Evolutionary conservation across 2,113 vertebrate species (phyloP).

Genomic region (Butorides virescens): DNA sequence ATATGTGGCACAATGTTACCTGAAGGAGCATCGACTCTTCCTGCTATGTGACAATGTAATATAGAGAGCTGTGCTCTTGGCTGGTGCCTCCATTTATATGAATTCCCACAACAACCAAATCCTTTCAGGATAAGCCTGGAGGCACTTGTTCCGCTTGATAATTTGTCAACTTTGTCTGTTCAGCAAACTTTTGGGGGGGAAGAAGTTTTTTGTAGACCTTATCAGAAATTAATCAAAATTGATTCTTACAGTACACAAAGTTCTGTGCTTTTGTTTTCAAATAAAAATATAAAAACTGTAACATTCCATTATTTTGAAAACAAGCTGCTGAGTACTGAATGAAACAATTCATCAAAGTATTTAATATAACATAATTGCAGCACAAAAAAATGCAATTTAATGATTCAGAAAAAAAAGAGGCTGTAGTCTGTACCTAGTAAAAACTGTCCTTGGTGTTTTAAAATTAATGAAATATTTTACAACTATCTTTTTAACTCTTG

Average conservation of each 20-base stretch:
- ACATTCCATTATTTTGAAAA: neutral
- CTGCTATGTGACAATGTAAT: neutral
- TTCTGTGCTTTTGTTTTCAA: neutral
- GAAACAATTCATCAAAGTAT: neutral
- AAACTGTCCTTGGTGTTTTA: neutral
- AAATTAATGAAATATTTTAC: neutral
- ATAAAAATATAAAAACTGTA: neutral
- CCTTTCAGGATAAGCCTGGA: neutral
- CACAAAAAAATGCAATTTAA: neutral
- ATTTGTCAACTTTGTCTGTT: neutral
- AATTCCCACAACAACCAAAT: neutral
- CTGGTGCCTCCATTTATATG: neutral
- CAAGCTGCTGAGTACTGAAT: neutral
- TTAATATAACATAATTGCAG: neutral
- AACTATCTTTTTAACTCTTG: neutral
- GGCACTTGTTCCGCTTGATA: neutral
- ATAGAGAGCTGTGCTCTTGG: neutral
- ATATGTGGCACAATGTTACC: neutral
- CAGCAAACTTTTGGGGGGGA: neutral
- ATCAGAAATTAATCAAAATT: neutral
- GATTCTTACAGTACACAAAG: neutral
- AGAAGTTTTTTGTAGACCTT: neutral
- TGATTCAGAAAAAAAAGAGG: neutral
- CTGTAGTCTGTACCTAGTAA: neutral
- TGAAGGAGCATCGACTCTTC: constrained; percentile 8